Base-by-base conservation (phyloP, 2,797 vertebrate species). In the Cossypha caffra region DNA sequence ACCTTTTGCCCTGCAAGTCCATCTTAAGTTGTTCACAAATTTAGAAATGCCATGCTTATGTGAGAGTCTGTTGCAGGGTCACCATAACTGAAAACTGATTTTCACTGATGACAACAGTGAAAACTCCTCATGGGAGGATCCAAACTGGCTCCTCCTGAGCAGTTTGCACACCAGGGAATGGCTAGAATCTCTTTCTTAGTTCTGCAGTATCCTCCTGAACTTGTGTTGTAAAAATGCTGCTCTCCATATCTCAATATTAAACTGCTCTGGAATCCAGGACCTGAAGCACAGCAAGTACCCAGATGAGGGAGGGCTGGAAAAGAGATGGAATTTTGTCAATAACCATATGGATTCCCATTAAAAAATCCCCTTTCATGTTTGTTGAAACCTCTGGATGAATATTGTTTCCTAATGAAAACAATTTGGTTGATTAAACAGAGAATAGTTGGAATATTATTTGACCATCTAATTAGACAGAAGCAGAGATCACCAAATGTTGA, bases 11-110 rank as follows among this genome's bases (percentile, higher is more conserved):
- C 35, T 35, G 12, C 20, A 61, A 79, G 12, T 35, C 24, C 15
- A 1, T 62, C 13, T 25, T 20, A 28, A 11, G 33, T 88, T 85
- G 9, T 26, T 25, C 37, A n/a, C 14, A 47, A 31, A 45, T 77
- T 45, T 55, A 77, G 31, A 10, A 25, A 18, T 0, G 0, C 8
- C 10, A 5, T 13, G 21, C 6, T 1, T 38, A 8, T 19, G 1
- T 43, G n/a, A 62, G 15, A 54, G 13, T 10, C 28, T 47, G 26
- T 37, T 72, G 20, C 13, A 82, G 33, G 21, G 15, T 33, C 19
- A 52, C 13, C 8, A 3, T 25, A 63, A 55, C 5, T 31, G 21
- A 55, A 77, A 71, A 42, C 24, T 43, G 4, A 7, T 66, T 83
- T 54, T 54, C 21, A 47, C 16, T 42, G 10, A 7, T n/a, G 29